A percentile compares a stretch with the other conserved stretches of the same genome.
Evolutionary conservation across 64 coral and sea anemone genomes (phyloP).

Genomic region (Montipora sp.): DNA sequence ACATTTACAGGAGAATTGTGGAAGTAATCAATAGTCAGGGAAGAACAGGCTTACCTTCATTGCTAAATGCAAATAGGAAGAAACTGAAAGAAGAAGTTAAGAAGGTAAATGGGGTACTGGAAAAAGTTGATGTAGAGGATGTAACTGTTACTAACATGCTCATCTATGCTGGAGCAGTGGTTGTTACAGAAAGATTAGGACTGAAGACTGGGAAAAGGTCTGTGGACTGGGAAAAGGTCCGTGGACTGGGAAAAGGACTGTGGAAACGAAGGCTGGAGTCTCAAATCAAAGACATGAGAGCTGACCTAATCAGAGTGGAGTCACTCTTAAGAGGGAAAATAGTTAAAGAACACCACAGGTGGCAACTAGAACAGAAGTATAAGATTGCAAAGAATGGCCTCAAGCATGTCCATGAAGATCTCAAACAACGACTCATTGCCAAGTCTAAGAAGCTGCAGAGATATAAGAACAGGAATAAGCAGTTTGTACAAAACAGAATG

Average conservation of each 20-base stretch:
- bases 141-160: background rate
- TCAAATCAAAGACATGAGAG: too few relatives aligned
- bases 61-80: too few relatives aligned
- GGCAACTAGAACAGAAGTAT: background rate
- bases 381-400: background rate
- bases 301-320: too few relatives aligned
- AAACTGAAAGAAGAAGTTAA: background rate
- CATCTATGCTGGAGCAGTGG: background rate
- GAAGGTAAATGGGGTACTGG: background rate
- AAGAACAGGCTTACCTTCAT: background rate
- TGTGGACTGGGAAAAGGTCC: too few relatives aligned
- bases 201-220: background rate
- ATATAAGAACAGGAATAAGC: too few relatives aligned
- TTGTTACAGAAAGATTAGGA: background rate
- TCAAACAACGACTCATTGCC: too few relatives aligned
- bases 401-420: conserved; percentile 8
- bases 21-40: background rate
- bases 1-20: background rate
- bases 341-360: too few relatives aligned
- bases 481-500: too few relatives aligned
- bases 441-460: too few relatives aligned
- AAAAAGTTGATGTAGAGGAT: background rate
- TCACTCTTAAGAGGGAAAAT: too few relatives aligned
- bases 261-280: conserved; percentile 12
- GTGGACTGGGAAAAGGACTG: background rate